Evolutionary conservation across 2,797 vertebrate genomes (phyloP), one percentile per base, ranked within the genome.

Genomic region (Crocodylus rhombifer): DNA sequence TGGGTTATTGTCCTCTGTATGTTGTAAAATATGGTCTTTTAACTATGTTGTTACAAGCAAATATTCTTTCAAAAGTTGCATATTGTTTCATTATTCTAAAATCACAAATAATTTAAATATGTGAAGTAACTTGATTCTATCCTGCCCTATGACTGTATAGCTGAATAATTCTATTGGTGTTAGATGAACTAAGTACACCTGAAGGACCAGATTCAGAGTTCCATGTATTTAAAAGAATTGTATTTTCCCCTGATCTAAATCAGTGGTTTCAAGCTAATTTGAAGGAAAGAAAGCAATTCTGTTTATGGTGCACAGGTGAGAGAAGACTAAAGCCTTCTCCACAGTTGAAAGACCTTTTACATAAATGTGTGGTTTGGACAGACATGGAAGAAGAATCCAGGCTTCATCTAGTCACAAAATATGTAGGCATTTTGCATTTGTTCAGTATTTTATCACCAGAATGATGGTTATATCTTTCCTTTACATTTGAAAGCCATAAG

Each of bases 1-100:
- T 95, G 69, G 74, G 82, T 75, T 79, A 75, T 75, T 91, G 28
- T 17, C 79, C 63, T 87, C 82, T 94, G n/a, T 79, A 67, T 5
- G 28, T 64, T 82, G 30, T 2, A 67, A 80, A 82, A 88, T 7
- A 16, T 26, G 69, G 9, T 25, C 69, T 42, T 73, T 73, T 42
- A 73, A 51, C 14, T 73, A 42, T 73, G 51, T 25, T 73, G 36
- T 73, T 42, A 7, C 64, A 25, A 42, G 13, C 51, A 23, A 51
- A 73, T 73, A 51, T 73, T 51, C 23, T 7, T 51, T 73, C 16
- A 21, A 73, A 73, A 73, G 16, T 73, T 73, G 25, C 13, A 73
- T 20, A 26, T 23, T 15, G 42, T 7, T 36, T 42, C 33, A 51
- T 15, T 51, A 51, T 5, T 25, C 33, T 16, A 51, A 8, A 51